phyloP scores from a whole-genome alignment of 2,113 vertebrate genomes.

The Ammodytes dubius region DNA sequence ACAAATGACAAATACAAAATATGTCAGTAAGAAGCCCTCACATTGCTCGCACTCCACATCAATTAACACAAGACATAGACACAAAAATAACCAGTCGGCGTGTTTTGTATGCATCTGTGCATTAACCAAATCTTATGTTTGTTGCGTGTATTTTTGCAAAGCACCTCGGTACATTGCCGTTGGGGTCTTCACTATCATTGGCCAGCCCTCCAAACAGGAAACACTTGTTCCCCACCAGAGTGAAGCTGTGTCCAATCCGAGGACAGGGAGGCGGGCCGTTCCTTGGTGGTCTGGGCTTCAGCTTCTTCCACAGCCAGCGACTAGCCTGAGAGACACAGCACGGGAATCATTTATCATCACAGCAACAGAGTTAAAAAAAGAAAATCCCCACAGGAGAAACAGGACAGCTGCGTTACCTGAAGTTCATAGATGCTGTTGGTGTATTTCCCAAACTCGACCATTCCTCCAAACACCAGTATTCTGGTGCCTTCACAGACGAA shows the following conservation, averaged over 20 bases:
- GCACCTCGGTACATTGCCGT: conserved; percentile 95
- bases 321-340: conserved; percentile 85
- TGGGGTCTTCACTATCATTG: conserved; percentile 95
- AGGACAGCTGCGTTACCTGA: conserved; percentile 86
- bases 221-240: conserved; percentile 91
- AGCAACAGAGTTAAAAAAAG: too few relatives aligned
- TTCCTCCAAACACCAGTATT: conserved; percentile 96
- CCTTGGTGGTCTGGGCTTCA: conserved; percentile 92
- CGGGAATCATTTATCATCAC: background rate
- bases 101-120: background rate
- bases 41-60: background rate
- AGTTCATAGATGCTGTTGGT: conserved; percentile 96
- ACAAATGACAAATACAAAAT: background rate
- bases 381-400: background rate
- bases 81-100: background rate
- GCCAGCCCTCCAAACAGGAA: conserved; percentile 94
- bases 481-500: conserved; percentile 96
- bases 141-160: background rate
- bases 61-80: background rate
- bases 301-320: conserved; percentile 98
- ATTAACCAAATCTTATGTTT: background rate
- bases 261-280: conserved; percentile 89
- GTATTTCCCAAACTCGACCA: conserved; percentile 99
- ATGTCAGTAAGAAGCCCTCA: background rate
- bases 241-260: conserved; percentile 93